These are phyloP conservation scores for Troilus luridus DNA, from an alignment of 2,888 invertebrate genomes.

Conservation along the genomic window DNA sequence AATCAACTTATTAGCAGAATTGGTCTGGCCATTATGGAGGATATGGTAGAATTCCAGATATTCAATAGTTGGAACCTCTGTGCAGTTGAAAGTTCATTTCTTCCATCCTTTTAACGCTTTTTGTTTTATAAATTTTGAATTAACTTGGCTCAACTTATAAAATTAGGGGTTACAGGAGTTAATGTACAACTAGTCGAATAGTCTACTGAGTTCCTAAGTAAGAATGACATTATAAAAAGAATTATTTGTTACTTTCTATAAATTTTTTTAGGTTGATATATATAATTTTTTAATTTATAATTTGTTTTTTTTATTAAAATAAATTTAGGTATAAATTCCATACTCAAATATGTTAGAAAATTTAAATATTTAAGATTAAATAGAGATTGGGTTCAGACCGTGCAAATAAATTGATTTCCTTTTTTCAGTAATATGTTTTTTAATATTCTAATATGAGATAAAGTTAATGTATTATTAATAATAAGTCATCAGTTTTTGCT, in stretches of 20 bases:
- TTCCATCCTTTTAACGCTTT: neutral
- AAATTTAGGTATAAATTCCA: too few relatives aligned
- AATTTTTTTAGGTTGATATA: neutral
- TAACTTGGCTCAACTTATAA: neutral
- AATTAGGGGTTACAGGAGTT: neutral
- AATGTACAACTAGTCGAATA: neutral
- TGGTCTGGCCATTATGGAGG: neutral
- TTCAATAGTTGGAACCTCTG: neutral
- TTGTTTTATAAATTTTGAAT: neutral
- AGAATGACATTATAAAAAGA: neutral
- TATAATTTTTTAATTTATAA: neutral
- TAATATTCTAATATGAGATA: neutral
- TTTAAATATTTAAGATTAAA: neutral
- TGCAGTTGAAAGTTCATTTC: neutral
- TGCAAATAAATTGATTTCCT: neutral
- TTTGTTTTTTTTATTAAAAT: neutral
- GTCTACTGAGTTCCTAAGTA: constrained; percentile 14
- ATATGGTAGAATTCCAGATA: neutral
- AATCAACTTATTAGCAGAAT: too few relatives aligned
- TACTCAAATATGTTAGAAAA: neutral
- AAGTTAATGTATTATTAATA: too few relatives aligned
- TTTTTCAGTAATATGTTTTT: neutral
- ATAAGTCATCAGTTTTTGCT: too few relatives aligned
- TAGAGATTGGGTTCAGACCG: neutral
- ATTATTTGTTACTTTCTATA: neutral